Conservation (phyloP, 2,888 invertebrate species). For the Papilio protenor region DNA sequence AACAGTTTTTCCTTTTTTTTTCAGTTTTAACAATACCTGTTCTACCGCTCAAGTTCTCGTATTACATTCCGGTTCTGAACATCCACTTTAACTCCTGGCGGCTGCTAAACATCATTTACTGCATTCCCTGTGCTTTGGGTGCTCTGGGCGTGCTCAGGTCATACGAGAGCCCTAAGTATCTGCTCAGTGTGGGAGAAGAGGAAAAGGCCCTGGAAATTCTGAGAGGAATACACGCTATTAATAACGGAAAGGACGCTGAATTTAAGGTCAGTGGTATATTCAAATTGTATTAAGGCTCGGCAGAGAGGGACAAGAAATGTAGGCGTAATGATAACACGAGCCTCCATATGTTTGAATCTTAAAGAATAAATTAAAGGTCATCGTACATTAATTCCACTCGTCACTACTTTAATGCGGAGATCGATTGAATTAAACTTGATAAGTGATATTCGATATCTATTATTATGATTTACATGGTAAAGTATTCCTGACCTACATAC, state of each 20-base stretch:
- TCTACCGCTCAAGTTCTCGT: slow-evolving; percentile 83
- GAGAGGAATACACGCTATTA: slow-evolving; percentile 63
- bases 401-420: background rate
- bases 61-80: slow-evolving; percentile 71
- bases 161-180: slow-evolving; percentile 91
- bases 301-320: background rate
- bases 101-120: slow-evolving; percentile 86
- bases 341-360: no score
- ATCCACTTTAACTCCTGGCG: slow-evolving; percentile 90
- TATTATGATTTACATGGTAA: background rate
- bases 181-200: slow-evolving; percentile 83
- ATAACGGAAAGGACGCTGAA: slow-evolving; percentile 62
- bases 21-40: slow-evolving; percentile 87
- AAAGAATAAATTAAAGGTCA: no score
- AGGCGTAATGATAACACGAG: background rate
- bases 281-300: background rate
- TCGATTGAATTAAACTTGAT: background rate
- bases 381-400: no score
- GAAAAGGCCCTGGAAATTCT: slow-evolving; percentile 82
- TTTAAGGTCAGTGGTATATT: slow-evolving; percentile 59
- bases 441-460: no score
- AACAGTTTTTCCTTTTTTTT: slow-evolving; percentile 34
- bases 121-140: slow-evolving; percentile 85
- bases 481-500: slow-evolving; percentile 49
- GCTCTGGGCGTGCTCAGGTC: slow-evolving; percentile 81